Evolutionary conservation across 2,797 vertebrate genomes (phyloP).

Genomic region (Schizothorax lantsangensis): DNA sequence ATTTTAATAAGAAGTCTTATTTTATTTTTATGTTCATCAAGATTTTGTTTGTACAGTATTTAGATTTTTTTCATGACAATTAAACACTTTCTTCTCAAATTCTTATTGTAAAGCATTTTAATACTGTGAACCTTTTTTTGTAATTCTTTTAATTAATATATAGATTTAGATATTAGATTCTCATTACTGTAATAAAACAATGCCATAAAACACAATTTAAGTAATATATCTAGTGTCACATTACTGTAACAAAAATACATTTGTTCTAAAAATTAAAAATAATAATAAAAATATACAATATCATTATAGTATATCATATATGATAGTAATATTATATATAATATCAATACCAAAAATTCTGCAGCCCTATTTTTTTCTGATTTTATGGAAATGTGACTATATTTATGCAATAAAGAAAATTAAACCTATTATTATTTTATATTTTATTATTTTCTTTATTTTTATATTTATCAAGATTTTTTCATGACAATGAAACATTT

Average conservation of each 20-base stretch:
- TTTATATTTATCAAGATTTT: too few species aligned
- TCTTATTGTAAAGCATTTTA: not conserved
- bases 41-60: not conserved
- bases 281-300: too few species aligned
- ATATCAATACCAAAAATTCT: too few species aligned
- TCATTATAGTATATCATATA: too few species aligned
- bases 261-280: not conserved
- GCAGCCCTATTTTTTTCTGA: too few species aligned
- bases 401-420: too few species aligned
- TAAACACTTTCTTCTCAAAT: not conserved
- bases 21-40: not conserved
- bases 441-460: too few species aligned
- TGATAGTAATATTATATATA: too few species aligned
- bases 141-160: not conserved
- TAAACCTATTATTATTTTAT: too few species aligned
- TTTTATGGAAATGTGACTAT: too few species aligned
- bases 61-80: not conserved
- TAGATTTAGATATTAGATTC: not conserved
- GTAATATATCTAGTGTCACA: not conserved
- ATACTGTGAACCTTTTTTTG: not conserved
- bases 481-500: too few species aligned
- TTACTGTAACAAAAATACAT: not conserved
- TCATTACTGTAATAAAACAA: not conserved
- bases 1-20: not conserved
- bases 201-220: not conserved